Conservation (phyloP, 2,113 vertebrate species). For the Grantiella picta region DNA sequence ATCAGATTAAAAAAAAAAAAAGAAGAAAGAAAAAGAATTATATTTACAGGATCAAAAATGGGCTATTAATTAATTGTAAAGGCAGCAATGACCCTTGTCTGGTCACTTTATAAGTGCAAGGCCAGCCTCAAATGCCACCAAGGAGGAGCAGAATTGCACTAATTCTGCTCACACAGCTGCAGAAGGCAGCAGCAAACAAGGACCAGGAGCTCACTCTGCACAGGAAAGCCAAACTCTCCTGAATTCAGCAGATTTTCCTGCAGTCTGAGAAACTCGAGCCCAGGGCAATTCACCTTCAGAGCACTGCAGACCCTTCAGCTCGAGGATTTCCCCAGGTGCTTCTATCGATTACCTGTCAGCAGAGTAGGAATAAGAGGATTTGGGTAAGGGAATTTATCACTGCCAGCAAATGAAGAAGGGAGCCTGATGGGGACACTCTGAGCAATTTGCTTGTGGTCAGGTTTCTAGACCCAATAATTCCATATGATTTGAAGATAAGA, state of each 20-base stretch:
- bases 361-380: background rate
- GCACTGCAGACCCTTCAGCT: background rate
- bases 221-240: background rate
- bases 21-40: accelerated
- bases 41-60: background rate
- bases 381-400: background rate
- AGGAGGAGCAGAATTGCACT: background rate
- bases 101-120: background rate
- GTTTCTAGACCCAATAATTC: background rate
- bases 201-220: background rate
- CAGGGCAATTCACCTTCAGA: background rate
- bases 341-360: background rate
- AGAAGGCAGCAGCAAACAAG: background rate
- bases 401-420: background rate
- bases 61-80: background rate
- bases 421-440: background rate
- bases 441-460: background rate
- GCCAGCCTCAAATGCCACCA: background rate
- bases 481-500: background rate
- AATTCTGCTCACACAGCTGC: background rate
- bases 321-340: background rate
- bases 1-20: background rate
- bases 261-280: background rate
- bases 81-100: background rate
- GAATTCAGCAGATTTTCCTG: background rate